These are phyloP conservation scores for Alaudala cheleensis DNA, from an alignment of 2,113 vertebrate genomes.

Conservation along the genomic window DNA sequence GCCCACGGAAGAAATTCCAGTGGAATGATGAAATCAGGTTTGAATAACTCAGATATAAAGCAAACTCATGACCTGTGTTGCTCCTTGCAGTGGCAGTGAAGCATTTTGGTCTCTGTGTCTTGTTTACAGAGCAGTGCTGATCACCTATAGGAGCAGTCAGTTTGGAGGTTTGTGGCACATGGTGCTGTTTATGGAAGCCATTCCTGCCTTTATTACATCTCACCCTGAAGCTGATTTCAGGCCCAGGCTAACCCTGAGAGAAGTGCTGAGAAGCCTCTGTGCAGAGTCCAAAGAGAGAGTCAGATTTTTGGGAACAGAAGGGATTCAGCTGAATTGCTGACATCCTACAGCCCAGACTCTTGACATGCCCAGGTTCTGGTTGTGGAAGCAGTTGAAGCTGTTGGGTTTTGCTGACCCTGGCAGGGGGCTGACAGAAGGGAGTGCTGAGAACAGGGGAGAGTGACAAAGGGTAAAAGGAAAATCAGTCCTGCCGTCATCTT, in stretches of 20 bases:
- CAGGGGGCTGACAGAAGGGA: background rate
- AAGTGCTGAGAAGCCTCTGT: background rate
- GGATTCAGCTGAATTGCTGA: background rate
- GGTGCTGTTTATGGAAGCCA: background rate
- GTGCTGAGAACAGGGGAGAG: background rate
- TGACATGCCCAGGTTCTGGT: background rate
- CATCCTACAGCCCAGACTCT: background rate
- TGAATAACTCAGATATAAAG: slow-evolving; percentile 18
- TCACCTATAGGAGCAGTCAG: background rate
- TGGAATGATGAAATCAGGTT: slow-evolving; percentile 96
- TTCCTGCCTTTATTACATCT: background rate
- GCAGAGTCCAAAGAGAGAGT: background rate
- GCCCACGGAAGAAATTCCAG: slow-evolving; percentile 90
- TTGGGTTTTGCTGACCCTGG: background rate
- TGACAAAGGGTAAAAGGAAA: background rate
- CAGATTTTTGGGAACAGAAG: background rate
- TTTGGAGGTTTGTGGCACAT: background rate
- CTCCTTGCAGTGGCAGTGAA: background rate
- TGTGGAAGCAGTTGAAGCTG: background rate
- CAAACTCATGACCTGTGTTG: background rate
- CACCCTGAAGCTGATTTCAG: background rate
- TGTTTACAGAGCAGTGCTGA: background rate
- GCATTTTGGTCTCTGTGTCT: background rate
- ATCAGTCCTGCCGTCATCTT: background rate
- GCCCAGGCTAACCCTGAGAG: background rate